Evolutionary conservation across 2,113 vertebrate genomes (phyloP).

Genomic region (Mus pahari): DNA sequence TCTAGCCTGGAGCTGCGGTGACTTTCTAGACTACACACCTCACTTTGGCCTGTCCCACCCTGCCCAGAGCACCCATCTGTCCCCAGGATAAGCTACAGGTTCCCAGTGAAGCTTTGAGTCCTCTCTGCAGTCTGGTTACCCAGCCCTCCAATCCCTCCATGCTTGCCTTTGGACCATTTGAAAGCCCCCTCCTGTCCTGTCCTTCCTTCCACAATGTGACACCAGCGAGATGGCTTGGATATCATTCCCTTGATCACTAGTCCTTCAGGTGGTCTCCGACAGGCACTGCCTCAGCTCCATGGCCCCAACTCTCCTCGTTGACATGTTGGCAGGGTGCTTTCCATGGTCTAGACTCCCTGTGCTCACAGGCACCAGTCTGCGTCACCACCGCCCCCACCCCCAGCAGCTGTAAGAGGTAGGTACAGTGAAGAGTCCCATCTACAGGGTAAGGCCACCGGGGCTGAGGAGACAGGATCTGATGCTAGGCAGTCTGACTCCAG

Average conservation of each 20-base stretch:
- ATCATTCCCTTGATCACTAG: neutral
- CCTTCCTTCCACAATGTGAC: neutral
- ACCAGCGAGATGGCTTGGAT: neutral
- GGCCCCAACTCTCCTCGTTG: neutral
- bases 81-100: neutral
- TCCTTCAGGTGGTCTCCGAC: neutral
- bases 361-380: neutral
- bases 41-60: too few species aligned
- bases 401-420: slow-evolving; percentile 20
- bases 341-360: neutral
- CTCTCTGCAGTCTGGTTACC: neutral
- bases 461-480: neutral
- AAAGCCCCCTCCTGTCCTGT: too few species aligned
- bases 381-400: neutral
- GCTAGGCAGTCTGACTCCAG: neutral
- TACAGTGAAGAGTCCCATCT: neutral
- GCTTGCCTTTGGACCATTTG: neutral
- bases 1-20: rapidly evolving
- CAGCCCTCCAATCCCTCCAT: neutral
- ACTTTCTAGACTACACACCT: neutral
- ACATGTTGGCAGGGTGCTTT: neutral
- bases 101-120: neutral
- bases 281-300: neutral
- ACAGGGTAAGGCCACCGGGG: neutral
- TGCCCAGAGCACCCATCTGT: neutral